A percentile compares a stretch with the other conserved stretches of the same genome.
phyloP scores from a whole-genome alignment of 2,797 vertebrate species.

The Arrhamphus sclerolepis region DNA sequence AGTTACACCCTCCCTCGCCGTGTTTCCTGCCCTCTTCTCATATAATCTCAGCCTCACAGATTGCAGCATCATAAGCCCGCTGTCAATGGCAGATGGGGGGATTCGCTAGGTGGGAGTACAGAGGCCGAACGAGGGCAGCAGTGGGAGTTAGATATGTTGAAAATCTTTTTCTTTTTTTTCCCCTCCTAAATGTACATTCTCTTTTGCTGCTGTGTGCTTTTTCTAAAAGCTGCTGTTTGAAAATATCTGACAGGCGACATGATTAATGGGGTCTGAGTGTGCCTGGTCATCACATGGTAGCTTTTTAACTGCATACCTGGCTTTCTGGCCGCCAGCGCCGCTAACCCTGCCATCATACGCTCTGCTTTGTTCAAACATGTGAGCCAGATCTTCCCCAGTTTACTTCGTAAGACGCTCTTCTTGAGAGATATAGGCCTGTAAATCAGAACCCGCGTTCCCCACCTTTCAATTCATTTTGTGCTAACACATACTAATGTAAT shows the following conservation, averaged over 20 bases:
- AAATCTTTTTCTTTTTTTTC: slow-evolving; percentile 38
- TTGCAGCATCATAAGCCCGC: slow-evolving; percentile 63
- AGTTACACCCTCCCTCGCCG: slow-evolving; percentile 40
- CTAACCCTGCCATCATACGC: slow-evolving; percentile 27
- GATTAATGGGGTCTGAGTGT: slow-evolving; percentile 56
- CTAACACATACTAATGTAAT: background rate
- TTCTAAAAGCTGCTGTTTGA: slow-evolving; percentile 51
- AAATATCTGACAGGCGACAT: slow-evolving; percentile 52
- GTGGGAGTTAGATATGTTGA: slow-evolving; percentile 70
- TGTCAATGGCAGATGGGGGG: slow-evolving; percentile 68
- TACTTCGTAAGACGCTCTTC: background rate
- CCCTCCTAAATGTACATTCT: too few relatives aligned
- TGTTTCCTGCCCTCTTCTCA: slow-evolving; percentile 48
- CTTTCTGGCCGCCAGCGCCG: slow-evolving; percentile 20
- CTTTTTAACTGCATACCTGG: slow-evolving; percentile 57
- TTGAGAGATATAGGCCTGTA: slow-evolving; percentile 5
- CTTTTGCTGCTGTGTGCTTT: slow-evolving; percentile 45
- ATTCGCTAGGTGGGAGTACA: slow-evolving; percentile 66
- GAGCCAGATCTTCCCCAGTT: slow-evolving; percentile 11
- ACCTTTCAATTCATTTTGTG: background rate
- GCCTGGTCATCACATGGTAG: slow-evolving; percentile 63
- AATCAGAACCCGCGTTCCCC: slow-evolving; percentile 9
- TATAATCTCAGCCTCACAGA: slow-evolving; percentile 66
- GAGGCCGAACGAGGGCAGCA: slow-evolving; percentile 54
- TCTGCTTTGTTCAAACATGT: slow-evolving; percentile 1